A percentile compares a stretch with the other conserved stretches of the same genome.
Evolutionary conservation across 2,113 vertebrate species (phyloP).

Genomic region (Apistogramma diplotaenia): DNA sequence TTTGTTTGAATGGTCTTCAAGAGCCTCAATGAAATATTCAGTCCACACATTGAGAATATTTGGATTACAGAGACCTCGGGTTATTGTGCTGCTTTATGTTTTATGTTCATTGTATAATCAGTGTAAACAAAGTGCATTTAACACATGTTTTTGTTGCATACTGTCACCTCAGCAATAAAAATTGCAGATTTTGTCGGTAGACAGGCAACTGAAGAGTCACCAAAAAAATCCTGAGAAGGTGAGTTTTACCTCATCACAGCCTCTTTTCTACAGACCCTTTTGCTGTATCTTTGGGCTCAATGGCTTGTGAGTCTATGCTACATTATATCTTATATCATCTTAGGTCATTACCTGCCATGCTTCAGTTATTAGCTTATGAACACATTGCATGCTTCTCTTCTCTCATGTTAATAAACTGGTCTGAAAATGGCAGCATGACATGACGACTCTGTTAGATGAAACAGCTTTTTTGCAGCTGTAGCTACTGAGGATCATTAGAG

Average conservation of each 20-base stretch:
- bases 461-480: neutral
- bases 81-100: neutral
- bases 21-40: neutral
- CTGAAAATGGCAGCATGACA: neutral
- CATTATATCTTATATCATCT: neutral
- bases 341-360: neutral
- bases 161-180: neutral
- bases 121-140: neutral
- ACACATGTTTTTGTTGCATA: neutral
- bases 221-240: neutral
- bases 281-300: neutral
- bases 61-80: no score
- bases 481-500: neutral
- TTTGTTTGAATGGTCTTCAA: no score
- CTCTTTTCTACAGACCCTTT: neutral
- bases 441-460: neutral
- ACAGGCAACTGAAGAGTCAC: neutral
- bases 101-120: neutral
- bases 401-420: neutral
- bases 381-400: neutral
- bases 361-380: neutral
- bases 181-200: neutral
- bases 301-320: neutral
- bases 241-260: neutral
- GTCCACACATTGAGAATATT: no score